Evolutionary conservation across 1,140 invertebrate genomes (phyloP), one percentile per base, ranked within the genome.

Genomic region (Conus ventricosus): DNA sequence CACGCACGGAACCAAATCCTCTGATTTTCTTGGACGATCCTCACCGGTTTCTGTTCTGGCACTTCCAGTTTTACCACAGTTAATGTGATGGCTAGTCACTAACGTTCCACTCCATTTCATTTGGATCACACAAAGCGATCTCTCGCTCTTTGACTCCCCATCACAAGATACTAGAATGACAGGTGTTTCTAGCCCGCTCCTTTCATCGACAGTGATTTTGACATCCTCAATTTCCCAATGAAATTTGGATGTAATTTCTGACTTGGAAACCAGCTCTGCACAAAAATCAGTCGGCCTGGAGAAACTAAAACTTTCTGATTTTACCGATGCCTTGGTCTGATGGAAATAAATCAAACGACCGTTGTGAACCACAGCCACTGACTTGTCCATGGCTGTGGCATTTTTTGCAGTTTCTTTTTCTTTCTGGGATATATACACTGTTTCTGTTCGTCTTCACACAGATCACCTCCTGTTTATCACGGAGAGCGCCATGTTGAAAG

Each of bases 401-500:
- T 85, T 39, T 20, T 67, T 4, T 7, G n/a, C 57, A 20, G 1
- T 1, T 23, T 4, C 51, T 39, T 39, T 23, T n/a, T 85, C 10
- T 53, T 75, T 6, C 4, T 6, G n/a, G 6, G 5, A 4, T 25
- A 54, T 27, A 7, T 53, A 63, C 25, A 23, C 6, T 67, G 63
- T 39, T 39, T 67, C 7, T 25, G 13, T 25, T 10, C 8, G 8
- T 17, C 63, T 27, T n/a, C 11, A n/a, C 27, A 63, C 8, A 39
- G 13, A n/a, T 39, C 8, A 78, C 10, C 5, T 39, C 23, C 5
- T 51, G 76, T 78, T 20, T 39, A 39, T 39, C 76, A 80, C n/a
- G 67, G 83, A 54, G 8, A 63, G 60, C 83, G 55, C 83, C 83
- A 84, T 84, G 25, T 84, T 84, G 83, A 84, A 63, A 60, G 5